A percentile compares a stretch with the other conserved stretches of the same genome.
phyloP scores from a whole-genome alignment of 2,888 invertebrate species.

The Hoplodrina ambigua region DNA sequence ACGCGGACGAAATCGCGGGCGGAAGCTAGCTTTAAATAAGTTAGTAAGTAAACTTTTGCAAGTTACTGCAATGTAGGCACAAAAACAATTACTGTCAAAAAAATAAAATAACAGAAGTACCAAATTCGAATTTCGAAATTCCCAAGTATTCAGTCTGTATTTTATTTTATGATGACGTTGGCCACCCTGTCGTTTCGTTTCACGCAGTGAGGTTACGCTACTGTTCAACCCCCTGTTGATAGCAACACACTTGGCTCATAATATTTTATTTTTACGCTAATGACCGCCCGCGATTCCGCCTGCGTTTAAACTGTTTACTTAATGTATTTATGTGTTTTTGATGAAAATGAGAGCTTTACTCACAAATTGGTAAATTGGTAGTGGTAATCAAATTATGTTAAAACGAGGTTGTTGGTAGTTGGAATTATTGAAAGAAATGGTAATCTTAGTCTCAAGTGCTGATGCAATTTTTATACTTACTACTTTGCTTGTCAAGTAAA shows the following conservation, averaged over 20 bases:
- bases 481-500: neutral
- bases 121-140: slow-evolving; percentile 40
- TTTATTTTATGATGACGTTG: slow-evolving; percentile 68
- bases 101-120: slow-evolving; percentile 29
- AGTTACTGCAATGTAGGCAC: no score
- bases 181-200: slow-evolving; percentile 77
- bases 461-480: neutral
- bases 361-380: slow-evolving; percentile 30
- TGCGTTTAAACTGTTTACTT: slow-evolving; percentile 60
- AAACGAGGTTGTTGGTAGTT: slow-evolving; percentile 1
- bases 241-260: slow-evolving; percentile 76
- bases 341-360: slow-evolving; percentile 36
- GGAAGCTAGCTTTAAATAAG: no score
- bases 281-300: slow-evolving; percentile 60
- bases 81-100: neutral
- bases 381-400: slow-evolving; percentile 28
- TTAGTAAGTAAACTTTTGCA: no score
- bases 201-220: slow-evolving; percentile 86
- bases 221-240: slow-evolving; percentile 86
- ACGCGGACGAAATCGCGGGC: no score
- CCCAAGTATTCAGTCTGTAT: slow-evolving; percentile 35
- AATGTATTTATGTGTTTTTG: slow-evolving; percentile 52
- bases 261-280: slow-evolving; percentile 73
- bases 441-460: neutral
- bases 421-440: slow-evolving; percentile 1